These are phyloP conservation scores for Habropoda laboriosa DNA, from an alignment of 1,140 invertebrate species.

Conservation along the genomic window DNA sequence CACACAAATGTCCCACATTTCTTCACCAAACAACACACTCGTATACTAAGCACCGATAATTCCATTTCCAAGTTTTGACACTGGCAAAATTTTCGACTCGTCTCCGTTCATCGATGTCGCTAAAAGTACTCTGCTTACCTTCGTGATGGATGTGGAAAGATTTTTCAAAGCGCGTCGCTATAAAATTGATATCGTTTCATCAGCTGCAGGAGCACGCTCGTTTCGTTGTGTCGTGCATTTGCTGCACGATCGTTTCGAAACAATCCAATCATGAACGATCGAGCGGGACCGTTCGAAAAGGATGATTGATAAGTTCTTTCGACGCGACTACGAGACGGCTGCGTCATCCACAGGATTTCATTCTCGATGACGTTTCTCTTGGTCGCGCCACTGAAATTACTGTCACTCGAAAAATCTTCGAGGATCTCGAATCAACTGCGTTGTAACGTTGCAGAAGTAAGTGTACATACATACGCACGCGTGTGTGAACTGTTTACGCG, in stretches of 20 bases:
- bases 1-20: too few relatives aligned
- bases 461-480: too few relatives aligned
- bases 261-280: slow-evolving; percentile 22
- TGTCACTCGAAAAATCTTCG: slow-evolving; percentile 8
- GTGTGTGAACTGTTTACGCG: background rate
- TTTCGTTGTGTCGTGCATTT: background rate
- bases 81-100: too few relatives aligned
- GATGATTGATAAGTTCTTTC: slow-evolving; percentile 29
- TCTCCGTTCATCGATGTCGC: too few relatives aligned
- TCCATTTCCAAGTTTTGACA: too few relatives aligned
- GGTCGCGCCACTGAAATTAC: slow-evolving; percentile 9
- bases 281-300: slow-evolving; percentile 4
- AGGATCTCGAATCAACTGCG: background rate
- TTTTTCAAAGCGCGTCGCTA: background rate
- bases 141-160: background rate
- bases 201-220: background rate
- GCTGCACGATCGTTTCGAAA: slow-evolving; percentile 34
- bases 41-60: too few relatives aligned
- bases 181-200: slow-evolving; percentile 20
- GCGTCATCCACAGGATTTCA: slow-evolving; percentile 18
- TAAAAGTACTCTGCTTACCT: background rate
- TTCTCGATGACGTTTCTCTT: slow-evolving; percentile 21
- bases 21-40: too few relatives aligned
- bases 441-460: too few relatives aligned
- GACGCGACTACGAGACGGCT: slow-evolving; percentile 11